Evolutionary conservation across 2,888 invertebrate species (phyloP), one percentile per base, ranked within the genome.

Genomic region (Griposia aprilina): DNA sequence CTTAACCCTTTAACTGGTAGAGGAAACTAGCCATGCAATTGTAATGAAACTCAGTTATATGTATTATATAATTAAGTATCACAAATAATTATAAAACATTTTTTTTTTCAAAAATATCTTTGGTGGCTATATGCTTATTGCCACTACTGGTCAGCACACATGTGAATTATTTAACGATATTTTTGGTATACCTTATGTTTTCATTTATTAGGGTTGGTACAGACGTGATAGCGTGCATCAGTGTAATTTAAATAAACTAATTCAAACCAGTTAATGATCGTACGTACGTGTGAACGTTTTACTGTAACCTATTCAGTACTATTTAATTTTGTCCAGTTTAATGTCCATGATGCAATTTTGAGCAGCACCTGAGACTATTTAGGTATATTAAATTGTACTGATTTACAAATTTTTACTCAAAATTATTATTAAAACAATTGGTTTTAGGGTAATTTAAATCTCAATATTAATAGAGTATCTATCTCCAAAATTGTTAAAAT

Each of bases 241-340:
- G 6, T 62, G n/a, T 30, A 59, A 26, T 62, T 20, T 2, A 66
- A 66, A 13, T 15, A 1, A 48, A 68, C 68, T 60, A 52, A 68
- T 69, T 68, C 20, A 78, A 11, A 26, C 30, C 11, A 2, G 45
- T 36, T 68, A 62, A 52, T 62, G n/a, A 48, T 78, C 36, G 60
- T 23, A 23, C 30, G 65, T 65, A 11, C 17, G 50, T 41, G 2
- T 17, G 17, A 30, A 52, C n/a, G 60, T 78, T 78, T 68, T 68
- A 60, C 20, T n/a, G 60, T 23, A 55, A n/a, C 2, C 41, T 41
- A 41, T 7, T 41, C 41, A 41, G 41, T 7, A 41, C 41, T 41
- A 41, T 4, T 6, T n/a, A n/a, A n/a, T n/a, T n/a, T n/a, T 55
- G 26, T 59, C 57, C 57, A 59, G 57, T 26, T 59, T 59, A 59